Evolutionary conservation across 2,888 invertebrate species (phyloP).

Genomic region (Agapostemon virescens): DNA sequence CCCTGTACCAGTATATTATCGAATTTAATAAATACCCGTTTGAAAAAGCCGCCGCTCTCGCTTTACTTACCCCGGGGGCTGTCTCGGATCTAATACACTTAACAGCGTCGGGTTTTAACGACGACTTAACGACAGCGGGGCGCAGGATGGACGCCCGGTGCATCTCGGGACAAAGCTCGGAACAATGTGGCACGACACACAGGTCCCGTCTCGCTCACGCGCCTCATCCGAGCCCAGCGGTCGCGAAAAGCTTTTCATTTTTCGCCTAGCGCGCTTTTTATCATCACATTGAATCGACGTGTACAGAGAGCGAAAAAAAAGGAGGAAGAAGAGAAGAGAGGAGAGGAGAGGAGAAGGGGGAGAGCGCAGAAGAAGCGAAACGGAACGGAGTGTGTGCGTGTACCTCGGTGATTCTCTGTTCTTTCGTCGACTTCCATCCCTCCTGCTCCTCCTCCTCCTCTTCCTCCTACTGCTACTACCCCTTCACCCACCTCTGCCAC

Average conservation of each 20-base stretch:
- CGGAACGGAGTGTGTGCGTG: conserved; percentile 63
- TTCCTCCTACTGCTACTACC: conserved; percentile 8
- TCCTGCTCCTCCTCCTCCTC: conserved; percentile 13
- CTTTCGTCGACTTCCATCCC: conserved; percentile 46
- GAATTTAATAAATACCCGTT: conserved; percentile 21
- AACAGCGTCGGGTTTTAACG: conserved; percentile 56
- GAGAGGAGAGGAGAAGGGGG: conserved; percentile 52
- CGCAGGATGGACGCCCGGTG: conserved; percentile 43
- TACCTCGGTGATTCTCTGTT: conserved; percentile 47
- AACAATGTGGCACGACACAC: conserved; percentile 59
- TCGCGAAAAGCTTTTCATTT: conserved; percentile 79
- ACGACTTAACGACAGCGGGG: conserved; percentile 54
- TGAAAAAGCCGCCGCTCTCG: background rate
- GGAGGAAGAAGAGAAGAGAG: conserved; percentile 54
- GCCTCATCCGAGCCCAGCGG: conserved; percentile 63
- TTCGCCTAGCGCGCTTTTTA: conserved; percentile 78
- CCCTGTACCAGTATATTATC: conserved; percentile 3
- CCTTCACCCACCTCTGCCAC: background rate
- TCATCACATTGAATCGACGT: conserved; percentile 76
- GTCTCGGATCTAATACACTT: conserved; percentile 55
- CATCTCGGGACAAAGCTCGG: conserved; percentile 50
- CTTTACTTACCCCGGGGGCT: background rate
- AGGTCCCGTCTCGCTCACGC: conserved; percentile 49
- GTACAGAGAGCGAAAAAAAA: conserved; percentile 55
- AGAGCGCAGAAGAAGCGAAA: conserved; percentile 48